Base-by-base conservation (phyloP, 1,140 invertebrate species). In the Oscheius sp. region DNA sequence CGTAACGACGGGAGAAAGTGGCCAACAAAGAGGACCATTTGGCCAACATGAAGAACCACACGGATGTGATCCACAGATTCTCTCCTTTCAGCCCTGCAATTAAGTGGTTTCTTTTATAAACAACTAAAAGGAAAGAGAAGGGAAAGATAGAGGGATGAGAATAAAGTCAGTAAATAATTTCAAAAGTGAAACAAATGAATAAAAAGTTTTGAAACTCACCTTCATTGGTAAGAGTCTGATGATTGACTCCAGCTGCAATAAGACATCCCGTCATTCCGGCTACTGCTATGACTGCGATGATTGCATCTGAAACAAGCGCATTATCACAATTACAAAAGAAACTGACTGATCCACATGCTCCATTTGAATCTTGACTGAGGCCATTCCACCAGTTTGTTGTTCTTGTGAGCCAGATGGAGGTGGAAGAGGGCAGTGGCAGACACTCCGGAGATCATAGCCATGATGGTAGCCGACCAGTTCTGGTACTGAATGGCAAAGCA, bases 51-150 rank as follows among this genome's bases (percentile, higher is more conserved):
- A 74, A 64, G 23, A 45, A 68, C 72, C 65, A 74, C 13, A 74
- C 64, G 4, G 72, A 49, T 3, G 70, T 62, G 2, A 73, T 73
- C 70, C 70, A 73, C 23, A 73, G 62, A 58, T 73, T 73, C 26
- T 65, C 70, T 38, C 70, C 70, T 35, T 35, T 68, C 1, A 74
- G 64, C 45, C 58, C 66, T 68, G 66, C 66, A 68, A 67, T 66
- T 10, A 28, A 29, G 26, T n/a, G n/a, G n/a, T n/a, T n/a, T n/a
- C n/a, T n/a, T n/a, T n/a, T n/a, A n/a, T n/a, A n/a, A n/a, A n/a
- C n/a, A n/a, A n/a, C n/a, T n/a, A n/a, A n/a, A n/a, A n/a, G n/a
- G n/a, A n/a, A n/a, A n/a, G n/a, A n/a, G 62, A 64, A 38, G 20
- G 7, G 7, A 34, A 46, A 7, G 23, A 10, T 46, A 13, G 7